phyloP scores from a whole-genome alignment of 2,113 vertebrate genomes.

The Siniperca knerii region DNA sequence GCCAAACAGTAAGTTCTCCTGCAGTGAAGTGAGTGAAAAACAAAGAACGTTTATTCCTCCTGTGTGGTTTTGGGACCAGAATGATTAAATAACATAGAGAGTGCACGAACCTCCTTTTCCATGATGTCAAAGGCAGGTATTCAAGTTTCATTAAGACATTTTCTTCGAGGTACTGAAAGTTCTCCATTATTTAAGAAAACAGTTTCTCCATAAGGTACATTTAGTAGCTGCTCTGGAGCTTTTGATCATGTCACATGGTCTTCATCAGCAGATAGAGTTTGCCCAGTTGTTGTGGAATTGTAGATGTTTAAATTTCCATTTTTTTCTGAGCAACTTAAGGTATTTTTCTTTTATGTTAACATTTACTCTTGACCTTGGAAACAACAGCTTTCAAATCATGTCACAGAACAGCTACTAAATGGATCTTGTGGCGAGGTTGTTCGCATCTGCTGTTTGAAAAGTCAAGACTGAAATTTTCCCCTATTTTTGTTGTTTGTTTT shows the following conservation, averaged over 20 bases:
- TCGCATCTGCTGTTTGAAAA: too few species aligned
- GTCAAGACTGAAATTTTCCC: too few species aligned
- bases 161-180: not conserved
- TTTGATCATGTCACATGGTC: not conserved
- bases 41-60: not conserved
- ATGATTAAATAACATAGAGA: not conserved
- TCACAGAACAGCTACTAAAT: too few species aligned
- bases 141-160: not conserved
- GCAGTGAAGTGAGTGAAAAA: not conserved
- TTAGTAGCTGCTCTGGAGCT: not conserved
- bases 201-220: not conserved
- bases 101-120: not conserved
- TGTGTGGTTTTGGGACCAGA: not conserved
- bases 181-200: not conserved
- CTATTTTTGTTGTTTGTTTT: too few species aligned
- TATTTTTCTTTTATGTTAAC: too few species aligned
- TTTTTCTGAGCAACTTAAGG: too few species aligned
- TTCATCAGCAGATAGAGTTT: too few species aligned
- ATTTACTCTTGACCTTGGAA: too few species aligned
- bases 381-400: too few species aligned
- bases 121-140: not conserved
- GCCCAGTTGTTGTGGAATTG: too few species aligned
- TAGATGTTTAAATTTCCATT: too few species aligned
- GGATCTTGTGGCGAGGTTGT: too few species aligned
- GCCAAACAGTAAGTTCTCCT: conserved; percentile 93